A percentile compares a stretch with the other conserved stretches of the same genome.
Conservation (phyloP, 2,888 invertebrate genomes). For the Drosophila mettleri region DNA sequence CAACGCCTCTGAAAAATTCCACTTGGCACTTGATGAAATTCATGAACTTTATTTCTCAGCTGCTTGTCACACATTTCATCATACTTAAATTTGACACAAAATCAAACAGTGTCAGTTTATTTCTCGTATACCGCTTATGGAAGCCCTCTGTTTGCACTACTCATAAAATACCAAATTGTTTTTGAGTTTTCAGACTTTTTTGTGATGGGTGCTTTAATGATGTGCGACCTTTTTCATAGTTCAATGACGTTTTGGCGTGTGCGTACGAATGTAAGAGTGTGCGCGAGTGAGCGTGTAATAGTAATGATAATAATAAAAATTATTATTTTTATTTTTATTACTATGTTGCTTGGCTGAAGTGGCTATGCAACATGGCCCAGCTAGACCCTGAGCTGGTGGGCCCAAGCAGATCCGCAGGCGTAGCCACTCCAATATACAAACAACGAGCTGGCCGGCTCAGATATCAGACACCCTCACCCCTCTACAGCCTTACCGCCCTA, state of each 20-base stretch:
- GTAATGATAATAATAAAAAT: constrained; percentile 64
- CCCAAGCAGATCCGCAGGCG: constrained; percentile 46
- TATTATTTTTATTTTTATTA: constrained; percentile 69
- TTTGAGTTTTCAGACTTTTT: constrained; percentile 37
- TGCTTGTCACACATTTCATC: constrained; percentile 63
- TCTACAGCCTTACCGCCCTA: constrained; percentile 1
- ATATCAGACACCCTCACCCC: constrained; percentile 50
- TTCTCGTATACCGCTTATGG: background rate
- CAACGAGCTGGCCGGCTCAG: constrained; percentile 49
- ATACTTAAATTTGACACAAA: constrained; percentile 65
- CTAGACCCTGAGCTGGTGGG: constrained; percentile 54
- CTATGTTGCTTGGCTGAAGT: constrained; percentile 56
- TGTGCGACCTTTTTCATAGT: constrained; percentile 75
- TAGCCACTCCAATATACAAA: constrained; percentile 76
- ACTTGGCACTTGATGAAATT: constrained; percentile 41
- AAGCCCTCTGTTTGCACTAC: constrained; percentile 64
- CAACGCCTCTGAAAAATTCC: background rate
- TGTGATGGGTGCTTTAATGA: constrained; percentile 40
- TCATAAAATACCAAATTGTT: constrained; percentile 36
- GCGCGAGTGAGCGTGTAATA: constrained; percentile 22
- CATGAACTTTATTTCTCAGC: constrained; percentile 34
- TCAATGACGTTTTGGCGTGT: constrained; percentile 73
- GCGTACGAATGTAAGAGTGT: constrained; percentile 10
- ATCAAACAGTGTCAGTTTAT: constrained; percentile 65
- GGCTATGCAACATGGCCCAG: constrained; percentile 43